These are phyloP conservation scores for Motacilla tschutschensis DNA, from an alignment of 2,113 vertebrate genomes.

Conservation along the genomic window DNA sequence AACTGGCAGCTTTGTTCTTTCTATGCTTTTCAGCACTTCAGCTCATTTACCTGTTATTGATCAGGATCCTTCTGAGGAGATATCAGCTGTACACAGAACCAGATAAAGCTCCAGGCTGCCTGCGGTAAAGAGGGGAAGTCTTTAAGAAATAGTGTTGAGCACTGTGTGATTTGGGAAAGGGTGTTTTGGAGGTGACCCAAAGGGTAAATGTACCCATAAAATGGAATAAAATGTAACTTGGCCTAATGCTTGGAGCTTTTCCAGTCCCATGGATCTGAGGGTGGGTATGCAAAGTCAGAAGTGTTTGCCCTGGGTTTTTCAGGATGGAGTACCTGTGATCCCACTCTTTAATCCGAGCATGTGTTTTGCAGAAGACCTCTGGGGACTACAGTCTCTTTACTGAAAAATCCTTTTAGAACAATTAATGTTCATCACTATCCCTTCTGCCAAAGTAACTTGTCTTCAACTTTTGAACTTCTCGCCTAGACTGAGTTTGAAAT, in stretches of 20 bases:
- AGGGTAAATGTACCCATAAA: background rate
- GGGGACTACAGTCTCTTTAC: background rate
- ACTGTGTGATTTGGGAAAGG: rapidly evolving
- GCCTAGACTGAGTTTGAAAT: background rate
- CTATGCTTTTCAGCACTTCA: background rate
- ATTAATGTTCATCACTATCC: background rate
- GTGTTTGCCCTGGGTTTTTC: background rate
- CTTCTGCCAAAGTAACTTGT: background rate
- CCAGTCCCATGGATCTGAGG: background rate
- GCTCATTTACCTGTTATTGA: background rate
- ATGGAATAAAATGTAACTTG: background rate
- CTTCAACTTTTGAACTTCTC: background rate
- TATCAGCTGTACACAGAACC: rapidly evolving
- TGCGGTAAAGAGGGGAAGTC: background rate
- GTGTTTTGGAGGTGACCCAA: background rate
- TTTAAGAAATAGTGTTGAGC: background rate
- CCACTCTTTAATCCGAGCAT: background rate
- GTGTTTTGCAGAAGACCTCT: background rate
- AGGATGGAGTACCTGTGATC: background rate
- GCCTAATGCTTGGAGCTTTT: background rate
- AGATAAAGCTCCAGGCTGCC: background rate
- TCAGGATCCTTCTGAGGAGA: background rate
- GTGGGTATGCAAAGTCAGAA: background rate
- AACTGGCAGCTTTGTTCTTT: background rate
- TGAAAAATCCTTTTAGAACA: background rate